These are phyloP conservation scores for Ctenodactylus gundi DNA, from an alignment of 2,113 vertebrate species.

Conservation along the genomic window DNA sequence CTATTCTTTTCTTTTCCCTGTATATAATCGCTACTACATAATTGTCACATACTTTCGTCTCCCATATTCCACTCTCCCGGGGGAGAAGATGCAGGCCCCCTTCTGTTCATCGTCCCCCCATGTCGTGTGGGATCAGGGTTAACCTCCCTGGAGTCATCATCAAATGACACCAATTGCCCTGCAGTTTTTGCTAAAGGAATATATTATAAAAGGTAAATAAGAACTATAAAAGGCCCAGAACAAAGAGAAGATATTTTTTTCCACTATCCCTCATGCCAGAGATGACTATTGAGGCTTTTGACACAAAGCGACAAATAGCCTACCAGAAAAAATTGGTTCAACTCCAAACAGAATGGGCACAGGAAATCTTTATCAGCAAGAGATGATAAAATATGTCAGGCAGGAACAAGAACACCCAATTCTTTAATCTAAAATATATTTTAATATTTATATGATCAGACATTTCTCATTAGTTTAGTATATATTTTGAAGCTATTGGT, in stretches of 20 bases:
- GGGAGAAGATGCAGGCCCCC: neutral
- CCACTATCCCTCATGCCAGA: neutral
- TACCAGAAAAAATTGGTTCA: neutral
- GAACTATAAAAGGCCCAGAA: neutral
- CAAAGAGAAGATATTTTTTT: neutral
- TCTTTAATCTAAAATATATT: slow-evolving; percentile 22
- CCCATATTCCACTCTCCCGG: too few relatives aligned
- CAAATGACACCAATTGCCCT: neutral
- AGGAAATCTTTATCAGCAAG: neutral
- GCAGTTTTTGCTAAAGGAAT: neutral
- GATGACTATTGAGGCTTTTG: neutral
- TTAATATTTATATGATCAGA: neutral
- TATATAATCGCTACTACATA: neutral
- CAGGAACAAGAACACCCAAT: neutral
- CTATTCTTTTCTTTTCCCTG: neutral
- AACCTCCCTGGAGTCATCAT: neutral
- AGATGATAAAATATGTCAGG: neutral
- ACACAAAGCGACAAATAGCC: neutral
- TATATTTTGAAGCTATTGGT: neutral
- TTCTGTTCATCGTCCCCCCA: neutral
- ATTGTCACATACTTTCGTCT: neutral
- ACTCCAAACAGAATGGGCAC: neutral
- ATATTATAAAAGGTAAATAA: neutral
- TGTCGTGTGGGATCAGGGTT: neutral
- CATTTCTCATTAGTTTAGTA: neutral